Conservation (phyloP, 2,888 invertebrate genomes). For the Cinara cedri region DNA sequence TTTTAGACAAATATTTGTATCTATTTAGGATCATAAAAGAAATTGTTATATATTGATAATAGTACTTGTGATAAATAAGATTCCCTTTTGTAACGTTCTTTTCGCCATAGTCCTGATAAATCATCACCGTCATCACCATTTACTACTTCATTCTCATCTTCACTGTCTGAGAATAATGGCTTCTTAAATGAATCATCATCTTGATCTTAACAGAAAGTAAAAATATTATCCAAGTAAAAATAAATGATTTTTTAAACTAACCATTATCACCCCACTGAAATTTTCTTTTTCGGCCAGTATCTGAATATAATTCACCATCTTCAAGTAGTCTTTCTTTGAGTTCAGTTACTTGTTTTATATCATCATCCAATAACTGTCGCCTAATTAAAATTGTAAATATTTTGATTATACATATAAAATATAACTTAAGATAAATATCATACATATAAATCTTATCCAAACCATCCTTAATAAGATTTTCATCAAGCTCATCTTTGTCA, state of each 20-base stretch:
- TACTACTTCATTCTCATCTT: constrained; percentile 64
- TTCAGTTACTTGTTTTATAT: constrained; percentile 81
- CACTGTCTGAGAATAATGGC: constrained; percentile 45
- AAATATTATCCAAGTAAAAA: constrained; percentile 58
- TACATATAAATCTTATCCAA: constrained; percentile 86
- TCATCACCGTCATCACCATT: constrained; percentile 75
- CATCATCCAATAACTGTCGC: constrained; percentile 84
- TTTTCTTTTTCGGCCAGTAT: constrained; percentile 76
- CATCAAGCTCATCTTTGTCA: constrained; percentile 82
- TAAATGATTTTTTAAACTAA: not conserved
- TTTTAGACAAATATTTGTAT: not conserved
- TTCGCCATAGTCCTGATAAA: constrained; percentile 76
- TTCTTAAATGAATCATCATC: constrained; percentile 62
- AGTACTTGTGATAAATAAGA: constrained; percentile 68
- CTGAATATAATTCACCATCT: constrained; percentile 83
- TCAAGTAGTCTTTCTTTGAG: constrained; percentile 87
- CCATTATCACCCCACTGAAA: constrained; percentile 87
- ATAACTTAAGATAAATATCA: constrained; percentile 61
- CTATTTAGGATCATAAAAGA: not conserved
- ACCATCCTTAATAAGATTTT: constrained; percentile 77
- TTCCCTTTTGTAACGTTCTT: constrained; percentile 79
- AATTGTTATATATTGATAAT: not conserved
- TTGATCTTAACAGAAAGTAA: constrained; percentile 62
- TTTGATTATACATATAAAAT: not conserved
- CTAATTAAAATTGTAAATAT: constrained; percentile 62